Conservation (phyloP, 2,797 vertebrate genomes). For the Helarctos malayanus region DNA sequence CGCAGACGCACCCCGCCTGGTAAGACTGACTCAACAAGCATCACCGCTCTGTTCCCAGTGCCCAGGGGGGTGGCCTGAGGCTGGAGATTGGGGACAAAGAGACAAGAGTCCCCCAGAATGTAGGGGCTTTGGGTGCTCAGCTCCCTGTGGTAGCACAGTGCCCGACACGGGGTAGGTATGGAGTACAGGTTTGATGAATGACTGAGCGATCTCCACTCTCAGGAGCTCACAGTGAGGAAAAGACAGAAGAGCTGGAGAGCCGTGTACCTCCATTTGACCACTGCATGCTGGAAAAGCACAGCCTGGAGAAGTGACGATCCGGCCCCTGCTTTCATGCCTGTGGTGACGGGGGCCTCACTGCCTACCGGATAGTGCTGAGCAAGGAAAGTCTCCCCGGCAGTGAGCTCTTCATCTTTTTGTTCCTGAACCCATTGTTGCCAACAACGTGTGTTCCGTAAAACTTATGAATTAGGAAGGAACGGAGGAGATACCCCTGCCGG, state of each 20-base stretch:
- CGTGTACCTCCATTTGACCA: fast-evolving
- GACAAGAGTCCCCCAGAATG: neutral
- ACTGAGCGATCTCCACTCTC: neutral
- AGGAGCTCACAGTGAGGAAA: neutral
- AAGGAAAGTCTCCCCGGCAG: neutral
- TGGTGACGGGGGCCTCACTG: neutral
- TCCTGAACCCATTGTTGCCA: neutral
- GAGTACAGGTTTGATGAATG: neutral
- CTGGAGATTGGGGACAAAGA: neutral
- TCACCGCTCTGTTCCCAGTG: no score
- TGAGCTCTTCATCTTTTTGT: neutral
- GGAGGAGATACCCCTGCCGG: neutral
- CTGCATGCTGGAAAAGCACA: neutral
- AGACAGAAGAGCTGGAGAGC: neutral
- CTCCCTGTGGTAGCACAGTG: neutral
- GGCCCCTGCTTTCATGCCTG: neutral
- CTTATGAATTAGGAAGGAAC: neutral
- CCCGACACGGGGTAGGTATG: neutral
- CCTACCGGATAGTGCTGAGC: neutral
- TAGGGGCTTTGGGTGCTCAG: neutral
- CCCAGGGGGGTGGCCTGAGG: neutral
- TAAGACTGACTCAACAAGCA: neutral
- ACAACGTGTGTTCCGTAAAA: neutral
- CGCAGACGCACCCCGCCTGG: neutral
- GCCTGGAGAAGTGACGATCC: neutral